Evolutionary conservation across 2,888 invertebrate genomes (phyloP), one percentile per base, ranked within the genome.

Genomic region (Catocala nupta): DNA sequence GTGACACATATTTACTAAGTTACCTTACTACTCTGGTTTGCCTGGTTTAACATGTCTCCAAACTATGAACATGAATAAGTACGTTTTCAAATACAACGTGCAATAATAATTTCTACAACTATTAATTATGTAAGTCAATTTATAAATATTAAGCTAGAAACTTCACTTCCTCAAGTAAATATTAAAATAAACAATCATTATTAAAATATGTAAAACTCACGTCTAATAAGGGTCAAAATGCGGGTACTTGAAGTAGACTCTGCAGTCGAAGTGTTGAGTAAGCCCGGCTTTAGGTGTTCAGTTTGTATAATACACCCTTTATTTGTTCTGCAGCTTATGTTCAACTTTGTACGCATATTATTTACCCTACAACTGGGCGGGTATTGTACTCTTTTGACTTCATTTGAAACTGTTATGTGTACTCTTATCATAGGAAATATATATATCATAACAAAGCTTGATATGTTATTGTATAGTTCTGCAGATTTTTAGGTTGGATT

Each of bases 301-400:
- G 55, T 55, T 61, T 55, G 47, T 33, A 12, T 60, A 49, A 39
- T 43, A 39, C 54, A 47, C n/a, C 13, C 54, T 54, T 54, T 54
- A 43, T 54, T 25, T 54, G 44, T 47, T 52, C 52, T 59, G 34
- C 45, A 52, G 52, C 13, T 39, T 58, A 16, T 51, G 36, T 9
- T 39, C 25, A 39, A 52, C 39, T 47, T 59, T 36, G 16, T n/a
- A 51, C 36, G 12, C 16, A n/a, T 36, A 34, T 44, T 44, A 43
- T 36, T 51, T 51, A 25, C 36, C 34, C 34, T 44, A 7, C 16
- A 1, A 9, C 58, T 34, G 25, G 49, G 47, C 45, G 13, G 16
- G 13, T 47, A 47, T 13, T 16, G 47, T 16, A 10, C 47, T 8
- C 47, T 16, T 16, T 25, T 16, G 47, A 47, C 7, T 47, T 47